Evolutionary conservation across 1,140 invertebrate species (phyloP).

Genomic region (Papilio helenus): DNA sequence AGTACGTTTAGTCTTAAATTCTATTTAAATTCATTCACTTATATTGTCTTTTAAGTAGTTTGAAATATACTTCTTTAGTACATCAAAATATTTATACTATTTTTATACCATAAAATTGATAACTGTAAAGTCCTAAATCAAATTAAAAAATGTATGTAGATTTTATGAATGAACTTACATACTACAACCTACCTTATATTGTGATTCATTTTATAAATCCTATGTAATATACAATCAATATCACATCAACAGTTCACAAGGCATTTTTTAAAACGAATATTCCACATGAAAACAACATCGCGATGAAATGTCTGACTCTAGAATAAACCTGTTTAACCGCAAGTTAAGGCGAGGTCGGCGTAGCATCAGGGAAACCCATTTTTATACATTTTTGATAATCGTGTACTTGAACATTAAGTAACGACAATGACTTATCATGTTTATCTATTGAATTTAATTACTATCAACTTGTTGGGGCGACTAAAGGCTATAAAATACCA

Average conservation of each 20-base stretch:
- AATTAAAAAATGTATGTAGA: neutral
- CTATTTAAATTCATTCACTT: neutral
- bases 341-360: neutral
- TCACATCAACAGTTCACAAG: neutral
- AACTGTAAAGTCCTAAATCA: too few species aligned
- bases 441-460: neutral
- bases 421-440: too few species aligned
- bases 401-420: neutral
- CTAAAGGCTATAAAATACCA: too few species aligned
- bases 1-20: too few species aligned
- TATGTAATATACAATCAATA: neutral
- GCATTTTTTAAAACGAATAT: neutral
- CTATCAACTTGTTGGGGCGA: neutral
- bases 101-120: too few species aligned
- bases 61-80: neutral
- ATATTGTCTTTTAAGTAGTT: neutral
- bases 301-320: neutral
- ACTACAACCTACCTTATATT: neutral
- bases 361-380: neutral
- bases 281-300: neutral
- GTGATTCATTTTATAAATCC: neutral
- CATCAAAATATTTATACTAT: too few species aligned
- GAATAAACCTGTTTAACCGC: constrained; percentile 6
- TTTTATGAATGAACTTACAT: neutral
- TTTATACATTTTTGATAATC: neutral